phyloP scores from a whole-genome alignment of 2,797 vertebrate species.

The Poeciliopsis presidionis region DNA sequence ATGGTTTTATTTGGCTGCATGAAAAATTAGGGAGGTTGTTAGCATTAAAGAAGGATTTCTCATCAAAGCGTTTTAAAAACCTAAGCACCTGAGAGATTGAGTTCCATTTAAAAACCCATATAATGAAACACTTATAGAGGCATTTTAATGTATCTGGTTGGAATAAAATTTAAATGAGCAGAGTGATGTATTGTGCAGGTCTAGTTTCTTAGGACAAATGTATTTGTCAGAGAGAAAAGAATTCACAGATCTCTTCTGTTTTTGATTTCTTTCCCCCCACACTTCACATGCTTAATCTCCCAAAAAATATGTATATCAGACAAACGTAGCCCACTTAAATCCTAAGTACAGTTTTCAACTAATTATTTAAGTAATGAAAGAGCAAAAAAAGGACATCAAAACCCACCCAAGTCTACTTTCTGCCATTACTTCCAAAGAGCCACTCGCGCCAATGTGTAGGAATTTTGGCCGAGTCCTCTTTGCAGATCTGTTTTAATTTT shows the following conservation, averaged over 20 bases:
- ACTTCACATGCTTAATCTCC: neutral
- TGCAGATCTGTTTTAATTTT: neutral
- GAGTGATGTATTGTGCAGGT: neutral
- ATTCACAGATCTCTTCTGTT: too few relatives aligned
- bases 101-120: slow-evolving; percentile 21
- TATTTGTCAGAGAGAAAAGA: too few relatives aligned
- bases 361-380: neutral
- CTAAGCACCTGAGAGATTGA: slow-evolving; percentile 18
- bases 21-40: slow-evolving; percentile 39
- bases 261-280: neutral
- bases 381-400: neutral
- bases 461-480: neutral
- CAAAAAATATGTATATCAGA: neutral
- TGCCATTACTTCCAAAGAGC: neutral
- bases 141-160: slow-evolving; percentile 13
- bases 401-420: neutral
- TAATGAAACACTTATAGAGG: slow-evolving; percentile 25
- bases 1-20: slow-evolving; percentile 33
- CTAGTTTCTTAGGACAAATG: slow-evolving; percentile 15
- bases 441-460: neutral
- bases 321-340: neutral
- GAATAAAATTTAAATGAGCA: neutral
- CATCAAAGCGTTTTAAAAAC: slow-evolving; percentile 26
- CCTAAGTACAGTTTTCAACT: neutral
- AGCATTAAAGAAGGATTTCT: slow-evolving; percentile 30